phyloP scores from a whole-genome alignment of 2,797 vertebrate species.

The Chaetophractus vellerosus region DNA sequence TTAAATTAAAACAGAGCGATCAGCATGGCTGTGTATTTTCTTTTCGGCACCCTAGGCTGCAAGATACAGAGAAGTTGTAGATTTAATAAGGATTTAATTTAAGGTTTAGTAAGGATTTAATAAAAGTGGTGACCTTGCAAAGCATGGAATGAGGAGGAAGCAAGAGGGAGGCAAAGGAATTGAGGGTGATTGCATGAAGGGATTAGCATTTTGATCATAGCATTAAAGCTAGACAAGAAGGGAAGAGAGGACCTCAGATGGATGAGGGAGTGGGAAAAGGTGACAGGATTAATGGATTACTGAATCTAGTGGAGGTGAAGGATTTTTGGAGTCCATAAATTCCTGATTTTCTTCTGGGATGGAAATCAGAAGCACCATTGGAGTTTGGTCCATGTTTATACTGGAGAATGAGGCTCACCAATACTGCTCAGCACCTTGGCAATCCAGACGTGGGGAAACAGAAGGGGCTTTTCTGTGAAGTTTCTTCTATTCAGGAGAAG shows the following conservation, averaged over 20 bases:
- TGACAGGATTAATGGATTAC: neutral
- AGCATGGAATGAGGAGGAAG: neutral
- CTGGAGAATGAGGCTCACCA: neutral
- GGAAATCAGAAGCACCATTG: neutral
- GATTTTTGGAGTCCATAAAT: neutral
- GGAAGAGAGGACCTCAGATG: neutral
- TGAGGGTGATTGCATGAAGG: neutral
- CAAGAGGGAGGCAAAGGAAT: neutral
- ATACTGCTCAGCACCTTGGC: neutral
- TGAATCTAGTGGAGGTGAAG: neutral
- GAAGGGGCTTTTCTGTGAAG: neutral
- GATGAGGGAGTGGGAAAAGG: neutral
- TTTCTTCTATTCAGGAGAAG: neutral
- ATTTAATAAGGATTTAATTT: no score
- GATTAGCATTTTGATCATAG: neutral
- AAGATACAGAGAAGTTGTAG: neutral
- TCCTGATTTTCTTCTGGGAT: neutral
- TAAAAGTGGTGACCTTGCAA: neutral
- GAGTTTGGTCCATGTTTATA: neutral
- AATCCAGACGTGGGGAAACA: neutral
- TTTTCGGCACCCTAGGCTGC: neutral
- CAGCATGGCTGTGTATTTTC: neutral
- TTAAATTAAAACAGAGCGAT: neutral
- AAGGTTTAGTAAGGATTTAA: slow-evolving; percentile 21
- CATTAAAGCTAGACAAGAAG: neutral